Base-by-base conservation (phyloP, 1,140 invertebrate species). In the Fopius arisanus region DNA sequence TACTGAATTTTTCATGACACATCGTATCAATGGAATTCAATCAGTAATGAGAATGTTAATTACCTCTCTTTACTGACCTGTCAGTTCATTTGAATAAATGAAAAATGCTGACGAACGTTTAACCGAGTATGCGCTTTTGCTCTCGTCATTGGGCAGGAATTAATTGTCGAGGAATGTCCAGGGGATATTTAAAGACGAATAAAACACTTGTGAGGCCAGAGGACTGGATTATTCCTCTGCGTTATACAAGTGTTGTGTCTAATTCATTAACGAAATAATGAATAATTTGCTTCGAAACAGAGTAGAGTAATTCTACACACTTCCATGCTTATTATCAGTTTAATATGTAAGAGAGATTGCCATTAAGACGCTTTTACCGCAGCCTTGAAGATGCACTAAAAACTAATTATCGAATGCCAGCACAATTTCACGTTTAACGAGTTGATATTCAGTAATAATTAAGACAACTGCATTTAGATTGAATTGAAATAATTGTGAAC, bases 61-160 rank as follows among this genome's bases (percentile, higher is more conserved):
- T n/a, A n/a, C n/a, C n/a, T n/a, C n/a, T n/a, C n/a, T n/a, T n/a
- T n/a, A n/a, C n/a, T n/a, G n/a, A n/a, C n/a, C n/a, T 37, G 9
- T 37, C 9, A 7, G 29, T 37, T 37, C n/a, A 2, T 16, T 48
- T 48, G 43, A 48, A 48, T 48, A 1, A 43, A 14, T 16, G 4
- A 2, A 43, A 26, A 26, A 59, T 26, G 19, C 19, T 59, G 23
- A 14, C 2, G 7, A 51, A 12, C 14, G n/a, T 12, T 16, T 51
- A 51, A 12, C 14, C 51, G 69, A 70, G 29, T 48, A 59, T 72
- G 70, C 70, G 70, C 54, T 72, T 65, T 72, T 63, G 31, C 70
- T 72, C 70, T 72, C 70, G 70, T 72, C 70, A 72, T 37, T 26
- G 70, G 31, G 26, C 23, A 28, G 51, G 37, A 33, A 21, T 71